Base-by-base conservation (phyloP, 1,140 invertebrate species). In the Hylaeus anthracinus region DNA sequence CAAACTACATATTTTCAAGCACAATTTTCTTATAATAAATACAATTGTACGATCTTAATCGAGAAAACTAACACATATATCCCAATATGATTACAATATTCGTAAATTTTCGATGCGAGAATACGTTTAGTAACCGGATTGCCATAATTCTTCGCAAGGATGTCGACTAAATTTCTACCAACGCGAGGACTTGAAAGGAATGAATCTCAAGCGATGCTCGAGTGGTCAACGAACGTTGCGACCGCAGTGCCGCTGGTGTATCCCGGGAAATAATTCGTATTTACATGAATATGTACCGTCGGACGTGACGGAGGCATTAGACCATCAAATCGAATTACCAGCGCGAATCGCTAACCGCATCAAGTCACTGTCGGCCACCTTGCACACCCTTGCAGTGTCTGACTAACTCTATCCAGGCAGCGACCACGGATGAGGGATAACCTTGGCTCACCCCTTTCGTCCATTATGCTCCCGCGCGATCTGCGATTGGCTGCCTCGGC, bases 281-380 rank as follows among this genome's bases (percentile, higher is more conserved):
- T 90, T 90, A 89, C 90, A 91, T 90, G 90, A 91, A 90, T 89
- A 90, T 89, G 86, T 88, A 88, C 81, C 81, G 73, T 71, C 67
- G 43, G 73, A 84, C 71, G 79, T 80, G 84, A 82, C 72, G 83
- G 83, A 87, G 83, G 90, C 86, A 88, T 88, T 89, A 88, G 89
- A 90, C 85, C 88, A 86, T 88, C 86, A 90, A 91, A 91, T 90
- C 88, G 87, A 91, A 86, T 91, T 91, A 91, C 78, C 83, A 72
- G 85, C 82, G 83, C 89, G 88, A 90, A 88, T 88, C 88, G 86
- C 88, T 91, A 91, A 91, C 89, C 87, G 84, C 86, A 88, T 91
- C 89, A 90, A 91, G 90, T 91, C 89, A 89, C 88, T 90, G 89
- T 90, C 88, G 87, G 82, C 87, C 88, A 90, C 88, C 89, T 90